Conservation (phyloP, 2,797 vertebrate genomes). For the Artibeus jamaicensis region DNA sequence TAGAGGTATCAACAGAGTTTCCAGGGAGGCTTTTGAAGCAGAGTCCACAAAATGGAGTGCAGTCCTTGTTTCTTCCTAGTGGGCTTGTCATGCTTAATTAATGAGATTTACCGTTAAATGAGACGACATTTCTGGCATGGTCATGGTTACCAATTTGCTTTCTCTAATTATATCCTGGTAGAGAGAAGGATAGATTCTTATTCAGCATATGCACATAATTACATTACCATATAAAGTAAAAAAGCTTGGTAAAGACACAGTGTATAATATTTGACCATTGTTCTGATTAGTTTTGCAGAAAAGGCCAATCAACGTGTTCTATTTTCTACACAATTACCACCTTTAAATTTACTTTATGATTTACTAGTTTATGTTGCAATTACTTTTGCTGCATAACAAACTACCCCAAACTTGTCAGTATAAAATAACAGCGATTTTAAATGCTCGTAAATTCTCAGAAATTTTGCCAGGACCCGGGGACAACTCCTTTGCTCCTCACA, state of each 20-base stretch:
- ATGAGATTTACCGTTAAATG: conserved; percentile 53
- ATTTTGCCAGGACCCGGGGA: not conserved
- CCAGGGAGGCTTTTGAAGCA: not conserved
- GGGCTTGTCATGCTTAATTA: conserved; percentile 17
- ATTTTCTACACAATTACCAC: not conserved
- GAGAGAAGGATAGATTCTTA: conserved; percentile 10
- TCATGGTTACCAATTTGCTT: conserved; percentile 55
- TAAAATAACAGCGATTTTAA: not conserved
- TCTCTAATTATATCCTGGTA: conserved; percentile 42
- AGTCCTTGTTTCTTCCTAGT: not conserved
- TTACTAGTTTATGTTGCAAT: conserved; percentile 10
- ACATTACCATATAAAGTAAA: conserved; percentile 40
- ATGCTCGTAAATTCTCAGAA: not conserved
- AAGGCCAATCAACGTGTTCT: not conserved
- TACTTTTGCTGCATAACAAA: not conserved
- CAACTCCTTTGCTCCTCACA: not conserved
- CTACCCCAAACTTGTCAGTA: not conserved
- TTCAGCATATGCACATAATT: conserved; percentile 29
- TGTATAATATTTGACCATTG: not conserved
- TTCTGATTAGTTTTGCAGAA: conserved; percentile 42
- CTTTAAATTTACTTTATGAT: not conserved
- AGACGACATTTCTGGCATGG: conserved; percentile 41
- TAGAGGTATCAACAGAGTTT: not conserved
- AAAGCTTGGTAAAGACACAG: not conserved
- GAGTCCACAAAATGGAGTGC: not conserved